Base-by-base conservation (phyloP, 2,888 invertebrate genomes). In the Himalopsyche japonica region DNA sequence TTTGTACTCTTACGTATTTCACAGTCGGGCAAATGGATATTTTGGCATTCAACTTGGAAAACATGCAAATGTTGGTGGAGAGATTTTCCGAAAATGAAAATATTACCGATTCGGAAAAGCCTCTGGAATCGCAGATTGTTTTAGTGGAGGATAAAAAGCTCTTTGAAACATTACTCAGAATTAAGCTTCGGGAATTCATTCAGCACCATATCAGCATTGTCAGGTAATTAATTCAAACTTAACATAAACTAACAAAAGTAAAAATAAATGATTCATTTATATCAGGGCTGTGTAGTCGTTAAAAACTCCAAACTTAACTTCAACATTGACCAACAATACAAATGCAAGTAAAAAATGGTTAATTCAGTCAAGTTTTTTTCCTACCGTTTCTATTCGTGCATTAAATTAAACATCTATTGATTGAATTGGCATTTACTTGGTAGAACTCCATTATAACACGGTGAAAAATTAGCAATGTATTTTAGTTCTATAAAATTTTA, bases 1-100 rank as follows among this genome's bases (percentile, higher is more conserved):
- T 24, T 20, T 57, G 6, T 57, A 3, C 20, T 3, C 15, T 81
- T 78, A 32, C 57, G 12, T 79, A 78, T 84, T 79, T 37, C 64
- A 10, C 89, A 92, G 92, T 92, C 86, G 92, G 92, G 30, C 92
- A 92, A 90, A 91, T 92, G 87, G 91, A 92, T 87, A 91, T 92
- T 84, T 87, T 92, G 87, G 89, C 90, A 4, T 92, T 90, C 88
- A 92, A 92, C 88, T 88, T 92, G 34, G 90, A 91, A 57, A 91
- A 92, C 87, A 91, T 92, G 85, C 89, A 90, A 84, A 76, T 88
- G 57, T 83, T 92, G 48, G 91, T 91, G 0, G 89, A 90, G 81
- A 88, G 91, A 79, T 47, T 24, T 20, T 1, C 64, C 6, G 64
- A 7, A 6, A 81, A 81, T 70, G 57, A 76, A 64, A 79, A 82